Conservation (phyloP, 1,140 invertebrate species). For the Zophobas atratus region DNA sequence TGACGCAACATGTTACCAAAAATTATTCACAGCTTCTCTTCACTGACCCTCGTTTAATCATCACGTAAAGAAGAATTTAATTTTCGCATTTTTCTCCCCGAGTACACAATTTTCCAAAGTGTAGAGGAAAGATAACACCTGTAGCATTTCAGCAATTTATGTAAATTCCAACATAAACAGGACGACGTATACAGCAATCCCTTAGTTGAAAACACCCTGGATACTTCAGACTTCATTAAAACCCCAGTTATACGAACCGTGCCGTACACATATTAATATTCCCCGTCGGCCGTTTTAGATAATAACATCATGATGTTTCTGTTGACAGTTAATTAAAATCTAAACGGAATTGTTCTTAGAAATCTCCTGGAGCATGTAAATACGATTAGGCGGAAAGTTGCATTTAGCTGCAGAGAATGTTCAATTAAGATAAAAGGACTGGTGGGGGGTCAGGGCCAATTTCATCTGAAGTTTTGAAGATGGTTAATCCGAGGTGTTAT, state of each 20-base stretch:
- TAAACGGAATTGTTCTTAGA: slow-evolving; percentile 35
- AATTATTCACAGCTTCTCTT: no score
- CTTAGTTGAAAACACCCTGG: background rate
- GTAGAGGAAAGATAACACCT: no score
- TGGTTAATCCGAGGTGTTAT: background rate
- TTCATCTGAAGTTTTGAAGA: background rate
- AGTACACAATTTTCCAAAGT: no score
- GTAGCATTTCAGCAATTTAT: background rate
- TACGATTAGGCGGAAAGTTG: slow-evolving; percentile 2
- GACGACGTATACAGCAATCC: no score
- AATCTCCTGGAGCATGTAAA: slow-evolving; percentile 22
- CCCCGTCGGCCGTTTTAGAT: slow-evolving; percentile 24
- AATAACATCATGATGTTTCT: slow-evolving; percentile 26
- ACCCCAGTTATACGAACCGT: background rate
- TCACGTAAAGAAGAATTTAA: no score
- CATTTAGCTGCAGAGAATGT: slow-evolving; percentile 6
- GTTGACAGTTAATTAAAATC: slow-evolving; percentile 34
- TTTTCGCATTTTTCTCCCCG: no score
- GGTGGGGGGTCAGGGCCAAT: slow-evolving; percentile 9
- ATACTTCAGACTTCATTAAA: background rate
- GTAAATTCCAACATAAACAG: background rate
- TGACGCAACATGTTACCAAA: no score
- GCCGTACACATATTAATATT: slow-evolving; percentile 23
- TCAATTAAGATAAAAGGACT: slow-evolving; percentile 21
- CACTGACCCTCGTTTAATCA: no score